Evolutionary conservation across 2,113 vertebrate species (phyloP), one percentile per base, ranked within the genome.

Genomic region (Hemiprocne comata): DNA sequence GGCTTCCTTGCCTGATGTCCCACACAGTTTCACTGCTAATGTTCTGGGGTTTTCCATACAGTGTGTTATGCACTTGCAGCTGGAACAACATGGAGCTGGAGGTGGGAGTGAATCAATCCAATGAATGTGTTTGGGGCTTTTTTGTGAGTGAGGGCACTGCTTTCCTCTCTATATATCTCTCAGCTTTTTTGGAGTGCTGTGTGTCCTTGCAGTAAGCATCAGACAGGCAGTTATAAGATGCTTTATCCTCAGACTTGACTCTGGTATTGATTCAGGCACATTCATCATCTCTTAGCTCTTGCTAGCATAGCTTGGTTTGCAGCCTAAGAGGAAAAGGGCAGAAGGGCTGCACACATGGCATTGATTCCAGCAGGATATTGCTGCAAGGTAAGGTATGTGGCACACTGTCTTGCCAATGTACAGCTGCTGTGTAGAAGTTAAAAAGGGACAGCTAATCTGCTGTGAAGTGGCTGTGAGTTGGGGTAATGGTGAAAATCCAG

Each of bases 291-390:
- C 44, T 51, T 13, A 17, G 62, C 11, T 53, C 24, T 19, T 87
- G 73, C 57, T 90, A n/a, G 90, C 54, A 17, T 5, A 58, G 78
- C 58, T 61, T 14, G 15, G 75, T 9, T 73, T 78, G 69, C 78
- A 70, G 87, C 55, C 14, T 2, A 6, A 58, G 55, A 93, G 85
- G 86, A 78, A 53, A n/a, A 61, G 80, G 87, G 89, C 78, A 87
- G 89, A 12, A 50, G 81, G 76, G 54, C 87, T 91, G 90, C 87
- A 73, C 71, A 72, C 87, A 40, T 48, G 90, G 85, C 66, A 18
- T 61, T 42, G 53, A 44, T 78, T 89, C 38, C 90, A 78, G 94
- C 95, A 94, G 93, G 93, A 93, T 78, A 72, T 89, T 95, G 93
- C 93, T 91, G 74, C 36, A 8, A 33, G 89, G 38, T 53, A 26